Evolutionary conservation across 2,113 vertebrate genomes (phyloP).

Genomic region (Percina caprodes): DNA sequence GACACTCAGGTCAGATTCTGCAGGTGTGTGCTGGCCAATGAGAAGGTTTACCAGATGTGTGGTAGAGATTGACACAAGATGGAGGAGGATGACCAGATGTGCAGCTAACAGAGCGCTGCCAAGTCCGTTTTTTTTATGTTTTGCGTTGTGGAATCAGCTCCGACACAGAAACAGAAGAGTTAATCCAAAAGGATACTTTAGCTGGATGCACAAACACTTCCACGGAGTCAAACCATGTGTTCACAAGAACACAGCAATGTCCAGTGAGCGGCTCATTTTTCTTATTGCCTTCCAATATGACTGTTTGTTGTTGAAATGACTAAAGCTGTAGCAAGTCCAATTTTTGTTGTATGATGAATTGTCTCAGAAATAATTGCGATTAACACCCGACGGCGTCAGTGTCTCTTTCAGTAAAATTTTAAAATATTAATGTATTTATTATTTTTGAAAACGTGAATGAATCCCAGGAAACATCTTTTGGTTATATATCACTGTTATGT

Average conservation of each 20-base stretch:
- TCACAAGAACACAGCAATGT: neutral
- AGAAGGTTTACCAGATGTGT: slow-evolving; percentile 31
- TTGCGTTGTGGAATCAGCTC: slow-evolving; percentile 4
- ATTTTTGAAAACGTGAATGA: too few relatives aligned
- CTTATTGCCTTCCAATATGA: neutral
- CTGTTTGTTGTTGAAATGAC: neutral
- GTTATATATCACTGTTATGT: too few relatives aligned
- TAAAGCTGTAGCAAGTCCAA: too few relatives aligned
- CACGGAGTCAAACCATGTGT: neutral
- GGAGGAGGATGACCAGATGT: slow-evolving; percentile 39
- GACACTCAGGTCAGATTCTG: slow-evolving; percentile 7
- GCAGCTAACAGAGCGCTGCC: neutral
- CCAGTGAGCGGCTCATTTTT: neutral
- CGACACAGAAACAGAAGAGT: neutral
- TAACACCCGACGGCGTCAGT: too few relatives aligned
- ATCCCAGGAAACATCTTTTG: too few relatives aligned
- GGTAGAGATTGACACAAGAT: slow-evolving; percentile 14
- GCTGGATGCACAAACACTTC: neutral
- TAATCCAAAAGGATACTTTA: neutral
- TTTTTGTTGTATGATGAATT: too few relatives aligned
- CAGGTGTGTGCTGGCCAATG: neutral
- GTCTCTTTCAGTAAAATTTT: too few relatives aligned
- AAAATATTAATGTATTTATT: too few relatives aligned
- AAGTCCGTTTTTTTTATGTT: slow-evolving; percentile 15
- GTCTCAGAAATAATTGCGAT: too few relatives aligned